A percentile compares a stretch with the other conserved stretches of the same genome.
Conservation (phyloP, 2,888 invertebrate genomes). For the Ceratothoa steindachneri region DNA sequence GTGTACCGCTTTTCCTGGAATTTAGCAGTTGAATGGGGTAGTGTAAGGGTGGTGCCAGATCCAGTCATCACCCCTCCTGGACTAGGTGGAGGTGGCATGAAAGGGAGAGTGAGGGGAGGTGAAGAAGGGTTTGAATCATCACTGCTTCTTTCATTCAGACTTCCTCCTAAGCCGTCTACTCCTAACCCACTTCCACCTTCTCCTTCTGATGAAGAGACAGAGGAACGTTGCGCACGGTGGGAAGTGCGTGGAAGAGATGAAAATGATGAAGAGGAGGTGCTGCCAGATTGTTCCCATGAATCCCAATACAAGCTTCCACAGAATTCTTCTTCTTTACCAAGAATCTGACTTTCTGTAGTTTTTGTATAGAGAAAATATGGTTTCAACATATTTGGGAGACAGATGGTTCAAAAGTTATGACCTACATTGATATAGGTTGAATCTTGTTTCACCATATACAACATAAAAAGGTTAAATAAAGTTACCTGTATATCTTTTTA, state of each 20-base stretch:
- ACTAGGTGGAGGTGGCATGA: slow-evolving; percentile 55
- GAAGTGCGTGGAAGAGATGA: slow-evolving; percentile 52
- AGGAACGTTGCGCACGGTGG: slow-evolving; percentile 56
- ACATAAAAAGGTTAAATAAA: too few species aligned
- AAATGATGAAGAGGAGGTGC: slow-evolving; percentile 57
- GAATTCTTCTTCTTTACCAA: slow-evolving; percentile 59
- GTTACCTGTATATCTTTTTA: slow-evolving; percentile 76
- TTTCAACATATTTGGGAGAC: neutral
- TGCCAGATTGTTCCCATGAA: slow-evolving; percentile 71
- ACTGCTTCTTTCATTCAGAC: slow-evolving; percentile 41
- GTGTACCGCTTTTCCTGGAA: slow-evolving; percentile 53
- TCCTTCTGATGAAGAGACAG: slow-evolving; percentile 57
- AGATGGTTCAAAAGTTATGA: too few species aligned
- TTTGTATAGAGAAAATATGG: neutral
- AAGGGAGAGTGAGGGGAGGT: slow-evolving; percentile 57
- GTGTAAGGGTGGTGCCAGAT: slow-evolving; percentile 49
- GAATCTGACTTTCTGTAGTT: slow-evolving; percentile 60
- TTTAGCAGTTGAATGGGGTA: slow-evolving; percentile 50
- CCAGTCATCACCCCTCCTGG: slow-evolving; percentile 48
- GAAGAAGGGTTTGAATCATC: slow-evolving; percentile 49
- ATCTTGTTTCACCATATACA: too few species aligned
- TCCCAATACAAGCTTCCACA: slow-evolving; percentile 77
- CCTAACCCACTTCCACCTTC: slow-evolving; percentile 36
- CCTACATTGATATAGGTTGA: too few species aligned
- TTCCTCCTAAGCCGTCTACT: slow-evolving; percentile 27